A percentile compares a stretch with the other conserved stretches of the same genome.
phyloP scores from a whole-genome alignment of 2,888 invertebrate genomes.

The Rhaphigaster nebulosa region DNA sequence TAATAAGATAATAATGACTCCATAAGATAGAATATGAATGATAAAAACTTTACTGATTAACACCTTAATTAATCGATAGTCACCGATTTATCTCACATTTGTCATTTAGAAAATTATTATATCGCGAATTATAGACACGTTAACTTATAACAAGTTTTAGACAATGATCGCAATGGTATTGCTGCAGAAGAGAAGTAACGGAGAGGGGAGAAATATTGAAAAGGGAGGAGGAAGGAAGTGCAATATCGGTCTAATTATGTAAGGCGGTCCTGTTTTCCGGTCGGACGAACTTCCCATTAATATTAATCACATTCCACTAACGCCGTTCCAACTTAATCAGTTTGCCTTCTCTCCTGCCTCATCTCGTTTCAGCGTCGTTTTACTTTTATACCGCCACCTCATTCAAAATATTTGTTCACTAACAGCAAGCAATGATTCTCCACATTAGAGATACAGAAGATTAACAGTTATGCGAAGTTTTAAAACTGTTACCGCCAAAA shows the following conservation, averaged over 20 bases:
- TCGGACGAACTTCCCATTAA: slow-evolving; percentile 64
- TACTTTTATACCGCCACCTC: neutral
- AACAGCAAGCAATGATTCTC: neutral
- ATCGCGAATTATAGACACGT: neutral
- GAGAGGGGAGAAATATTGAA: neutral
- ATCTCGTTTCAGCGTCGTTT: neutral
- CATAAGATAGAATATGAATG: too few relatives aligned
- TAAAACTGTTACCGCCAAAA: too few relatives aligned
- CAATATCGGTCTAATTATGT: slow-evolving; percentile 62
- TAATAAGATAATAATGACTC: too few relatives aligned
- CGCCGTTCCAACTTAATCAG: slow-evolving; percentile 57
- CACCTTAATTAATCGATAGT: too few relatives aligned
- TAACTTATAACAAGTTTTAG: neutral
- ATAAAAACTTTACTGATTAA: too few relatives aligned
- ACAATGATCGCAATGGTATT: neutral
- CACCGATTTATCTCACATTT: too few relatives aligned
- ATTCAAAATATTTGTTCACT: neutral
- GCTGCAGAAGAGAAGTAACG: neutral
- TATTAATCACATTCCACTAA: slow-evolving; percentile 63
- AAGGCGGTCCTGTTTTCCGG: slow-evolving; percentile 63
- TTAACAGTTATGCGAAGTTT: neutral
- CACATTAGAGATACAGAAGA: neutral
- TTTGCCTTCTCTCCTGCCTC: neutral
- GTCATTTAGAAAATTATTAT: too few relatives aligned
- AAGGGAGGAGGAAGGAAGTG: neutral